These are phyloP conservation scores for Pteria penguin DNA, from an alignment of 2,888 invertebrate genomes.

Conservation along the genomic window DNA sequence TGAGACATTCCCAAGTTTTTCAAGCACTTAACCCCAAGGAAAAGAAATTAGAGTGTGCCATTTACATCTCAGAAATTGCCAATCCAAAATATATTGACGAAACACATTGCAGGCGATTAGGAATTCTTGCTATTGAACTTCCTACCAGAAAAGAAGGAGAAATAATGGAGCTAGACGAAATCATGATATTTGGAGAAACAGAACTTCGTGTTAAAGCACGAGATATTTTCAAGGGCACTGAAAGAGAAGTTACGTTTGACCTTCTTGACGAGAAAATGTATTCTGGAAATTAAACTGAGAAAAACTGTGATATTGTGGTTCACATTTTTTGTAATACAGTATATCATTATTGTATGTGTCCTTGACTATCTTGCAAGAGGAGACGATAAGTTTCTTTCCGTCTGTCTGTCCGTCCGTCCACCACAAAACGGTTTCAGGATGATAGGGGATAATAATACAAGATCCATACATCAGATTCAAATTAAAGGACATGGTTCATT, in stretches of 20 bases:
- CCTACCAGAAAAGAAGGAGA: conserved; percentile 12
- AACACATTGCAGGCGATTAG: conserved; percentile 35
- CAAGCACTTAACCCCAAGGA: conserved; percentile 35
- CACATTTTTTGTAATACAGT: too few species aligned
- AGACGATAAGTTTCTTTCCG: too few species aligned
- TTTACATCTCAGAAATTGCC: conserved; percentile 36
- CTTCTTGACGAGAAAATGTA: too few species aligned
- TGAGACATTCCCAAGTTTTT: conserved; percentile 30
- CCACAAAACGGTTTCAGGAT: too few species aligned
- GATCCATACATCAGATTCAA: too few species aligned
- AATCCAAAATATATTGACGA: conserved; percentile 42
- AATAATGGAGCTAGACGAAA: conserved; percentile 37
- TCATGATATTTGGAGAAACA: conserved; percentile 52
- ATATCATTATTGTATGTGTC: too few species aligned
- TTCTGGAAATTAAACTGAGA: too few species aligned
- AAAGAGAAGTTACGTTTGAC: conserved; percentile 25
- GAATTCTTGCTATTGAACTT: conserved; percentile 42
- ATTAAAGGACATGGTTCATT: too few species aligned
- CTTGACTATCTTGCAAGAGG: too few species aligned
- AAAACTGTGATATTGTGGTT: too few species aligned
- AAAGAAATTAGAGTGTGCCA: conserved; percentile 29
- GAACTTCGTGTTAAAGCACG: conserved; percentile 37
- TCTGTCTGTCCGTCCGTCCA: too few species aligned
- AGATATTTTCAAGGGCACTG: conserved; percentile 14
- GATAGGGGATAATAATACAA: too few species aligned